These are phyloP conservation scores for Chaetodon trifasciatus DNA, from an alignment of 2,797 vertebrate genomes.

Conservation along the genomic window DNA sequence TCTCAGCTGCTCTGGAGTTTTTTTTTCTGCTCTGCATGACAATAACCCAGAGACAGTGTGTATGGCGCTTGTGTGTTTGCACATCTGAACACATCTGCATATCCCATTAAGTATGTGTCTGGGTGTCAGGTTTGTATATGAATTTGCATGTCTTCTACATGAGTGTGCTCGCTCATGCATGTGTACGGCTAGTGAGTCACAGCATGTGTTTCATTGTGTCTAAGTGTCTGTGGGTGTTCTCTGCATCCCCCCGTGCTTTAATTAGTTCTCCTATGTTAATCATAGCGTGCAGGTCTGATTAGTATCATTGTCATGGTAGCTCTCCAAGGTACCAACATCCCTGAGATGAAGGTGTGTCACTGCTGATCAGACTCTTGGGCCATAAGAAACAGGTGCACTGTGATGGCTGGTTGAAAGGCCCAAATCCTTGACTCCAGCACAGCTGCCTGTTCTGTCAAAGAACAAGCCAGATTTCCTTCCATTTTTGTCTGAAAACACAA, in stretches of 20 bases:
- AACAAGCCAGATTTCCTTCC: background rate
- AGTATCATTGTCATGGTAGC: constrained; percentile 51
- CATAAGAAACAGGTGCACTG: background rate
- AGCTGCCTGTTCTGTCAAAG: background rate
- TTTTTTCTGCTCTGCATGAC: constrained; percentile 36
- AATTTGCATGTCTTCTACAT: constrained; percentile 18
- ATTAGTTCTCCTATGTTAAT: constrained; percentile 58
- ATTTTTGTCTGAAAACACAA: background rate
- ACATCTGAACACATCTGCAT: constrained; percentile 24
- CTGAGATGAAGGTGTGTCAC: constrained; percentile 12
- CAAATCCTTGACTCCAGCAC: background rate
- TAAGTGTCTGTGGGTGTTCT: constrained; percentile 22
- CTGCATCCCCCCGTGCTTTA: constrained; percentile 18
- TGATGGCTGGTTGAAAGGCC: background rate
- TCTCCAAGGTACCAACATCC: constrained; percentile 17
- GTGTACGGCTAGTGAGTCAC: constrained; percentile 2
- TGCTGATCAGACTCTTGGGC: constrained; percentile 22
- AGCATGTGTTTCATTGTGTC: constrained; percentile 30
- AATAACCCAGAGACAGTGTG: background rate
- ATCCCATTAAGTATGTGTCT: constrained; percentile 29
- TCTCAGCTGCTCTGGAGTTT: constrained; percentile 19
- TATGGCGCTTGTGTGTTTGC: constrained; percentile 5
- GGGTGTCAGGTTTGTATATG: constrained; percentile 19
- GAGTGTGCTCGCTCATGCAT: constrained; percentile 26
- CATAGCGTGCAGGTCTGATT: constrained; percentile 43